Percentiles rank a stretch among this genome's conserved stretches.
Evolutionary conservation across 2,888 invertebrate species (phyloP).

Genomic region (Eupsilia transversa): DNA sequence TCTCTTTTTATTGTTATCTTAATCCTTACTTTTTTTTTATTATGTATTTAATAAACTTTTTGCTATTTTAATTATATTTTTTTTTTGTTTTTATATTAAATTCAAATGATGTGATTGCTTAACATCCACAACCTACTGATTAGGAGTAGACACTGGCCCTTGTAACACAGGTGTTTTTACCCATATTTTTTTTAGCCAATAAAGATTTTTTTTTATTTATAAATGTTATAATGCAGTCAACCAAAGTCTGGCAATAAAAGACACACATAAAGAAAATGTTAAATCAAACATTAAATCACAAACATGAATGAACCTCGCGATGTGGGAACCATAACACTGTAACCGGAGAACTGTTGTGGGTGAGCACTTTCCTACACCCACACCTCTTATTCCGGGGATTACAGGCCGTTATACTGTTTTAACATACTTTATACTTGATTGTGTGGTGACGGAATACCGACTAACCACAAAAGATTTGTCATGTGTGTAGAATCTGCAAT

Average conservation of each 20-base stretch:
- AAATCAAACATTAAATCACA: conserved; percentile 32
- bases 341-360: conserved; percentile 51
- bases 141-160: no score
- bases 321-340: conserved; percentile 41
- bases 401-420: conserved; percentile 54
- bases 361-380: conserved; percentile 48
- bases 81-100: no score
- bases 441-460: conserved; percentile 27
- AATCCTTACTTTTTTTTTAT: no score
- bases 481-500: neutral
- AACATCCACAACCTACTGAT: no score
- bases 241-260: neutral
- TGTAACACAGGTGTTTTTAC: no score
- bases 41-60: no score
- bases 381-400: conserved; percentile 52
- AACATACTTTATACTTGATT: conserved; percentile 43
- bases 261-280: neutral
- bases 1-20: no score
- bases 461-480: conserved; percentile 7
- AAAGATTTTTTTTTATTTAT: no score
- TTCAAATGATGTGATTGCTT: no score
- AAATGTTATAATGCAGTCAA: no score
- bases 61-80: no score
- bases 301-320: conserved; percentile 40
- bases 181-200: no score